Conservation (phyloP, 2,797 vertebrate genomes). For the Neosalanx taihuensis region DNA sequence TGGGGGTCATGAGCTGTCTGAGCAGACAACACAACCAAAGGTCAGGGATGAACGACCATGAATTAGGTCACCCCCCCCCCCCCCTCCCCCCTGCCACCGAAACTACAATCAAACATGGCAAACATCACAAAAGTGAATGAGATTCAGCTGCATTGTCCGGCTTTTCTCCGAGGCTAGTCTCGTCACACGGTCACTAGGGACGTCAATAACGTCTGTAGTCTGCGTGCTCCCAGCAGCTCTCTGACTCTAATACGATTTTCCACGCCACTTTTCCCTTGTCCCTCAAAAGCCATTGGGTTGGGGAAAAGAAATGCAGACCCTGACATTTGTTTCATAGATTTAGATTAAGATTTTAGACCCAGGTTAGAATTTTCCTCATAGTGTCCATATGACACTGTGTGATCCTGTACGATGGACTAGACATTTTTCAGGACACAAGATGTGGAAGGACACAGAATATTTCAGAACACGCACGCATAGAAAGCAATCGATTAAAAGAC, state of each 20-base stretch:
- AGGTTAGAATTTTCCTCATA: neutral
- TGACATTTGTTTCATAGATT: slow-evolving; percentile 19
- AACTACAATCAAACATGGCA: slow-evolving; percentile 15
- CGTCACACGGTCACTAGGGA: slow-evolving; percentile 11
- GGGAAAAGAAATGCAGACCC: slow-evolving; percentile 2
- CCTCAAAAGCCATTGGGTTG: neutral
- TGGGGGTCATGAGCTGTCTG: neutral
- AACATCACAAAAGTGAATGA: neutral
- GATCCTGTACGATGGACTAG: neutral
- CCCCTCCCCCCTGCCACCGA: neutral
- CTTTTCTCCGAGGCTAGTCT: neutral
- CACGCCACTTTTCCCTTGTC: slow-evolving; percentile 12
- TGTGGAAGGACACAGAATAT: no score
- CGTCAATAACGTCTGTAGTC: slow-evolving; percentile 10
- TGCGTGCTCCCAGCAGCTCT: slow-evolving; percentile 2
- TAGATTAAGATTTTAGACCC: slow-evolving; percentile 1
- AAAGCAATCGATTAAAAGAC: no score
- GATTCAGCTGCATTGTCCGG: slow-evolving; percentile 1
- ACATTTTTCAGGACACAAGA: neutral
- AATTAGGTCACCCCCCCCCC: slow-evolving; percentile 35
- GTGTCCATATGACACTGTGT: neutral
- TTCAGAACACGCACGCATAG: no score
- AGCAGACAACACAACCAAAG: slow-evolving; percentile 11
- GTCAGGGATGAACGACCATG: slow-evolving; percentile 11
- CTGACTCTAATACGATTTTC: slow-evolving; percentile 18